phyloP scores from a whole-genome alignment of 2,888 invertebrate species.

The Alentia gelatinosa region DNA sequence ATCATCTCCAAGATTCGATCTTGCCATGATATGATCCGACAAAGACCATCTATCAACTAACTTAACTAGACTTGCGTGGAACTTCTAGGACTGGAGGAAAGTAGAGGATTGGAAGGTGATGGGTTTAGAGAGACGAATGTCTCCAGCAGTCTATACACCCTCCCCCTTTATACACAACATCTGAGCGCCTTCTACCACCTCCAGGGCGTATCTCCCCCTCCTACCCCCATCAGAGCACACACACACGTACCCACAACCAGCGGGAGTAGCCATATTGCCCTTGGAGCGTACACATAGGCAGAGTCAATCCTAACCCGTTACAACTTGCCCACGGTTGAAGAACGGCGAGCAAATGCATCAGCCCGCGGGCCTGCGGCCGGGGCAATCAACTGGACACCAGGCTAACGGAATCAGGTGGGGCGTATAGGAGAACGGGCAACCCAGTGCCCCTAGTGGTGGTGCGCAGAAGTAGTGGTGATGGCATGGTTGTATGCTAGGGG shows the following conservation, averaged over 20 bases:
- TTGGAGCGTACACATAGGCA: background rate
- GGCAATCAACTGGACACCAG: conserved; percentile 15
- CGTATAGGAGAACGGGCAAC: background rate
- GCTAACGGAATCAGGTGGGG: background rate
- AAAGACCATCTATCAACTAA: too few relatives aligned
- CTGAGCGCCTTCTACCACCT: too few relatives aligned
- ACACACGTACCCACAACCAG: background rate
- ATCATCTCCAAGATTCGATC: too few relatives aligned
- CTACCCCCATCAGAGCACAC: too few relatives aligned
- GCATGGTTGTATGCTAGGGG: background rate
- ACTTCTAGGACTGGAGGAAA: too few relatives aligned
- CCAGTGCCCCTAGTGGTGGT: background rate
- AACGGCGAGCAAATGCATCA: background rate
- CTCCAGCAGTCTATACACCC: too few relatives aligned
- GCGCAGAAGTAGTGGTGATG: background rate
- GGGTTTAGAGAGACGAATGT: too few relatives aligned
- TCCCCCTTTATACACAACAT: too few relatives aligned
- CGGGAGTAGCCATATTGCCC: background rate
- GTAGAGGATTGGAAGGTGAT: too few relatives aligned
- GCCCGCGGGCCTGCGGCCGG: background rate
- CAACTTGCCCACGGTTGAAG: background rate
- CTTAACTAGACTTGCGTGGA: too few relatives aligned
- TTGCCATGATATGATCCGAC: too few relatives aligned
- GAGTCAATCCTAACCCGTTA: background rate
- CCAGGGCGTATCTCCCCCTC: background rate